Evolutionary conservation across 2,113 vertebrate genomes (phyloP).

Genomic region (Hemichromis elongatus): DNA sequence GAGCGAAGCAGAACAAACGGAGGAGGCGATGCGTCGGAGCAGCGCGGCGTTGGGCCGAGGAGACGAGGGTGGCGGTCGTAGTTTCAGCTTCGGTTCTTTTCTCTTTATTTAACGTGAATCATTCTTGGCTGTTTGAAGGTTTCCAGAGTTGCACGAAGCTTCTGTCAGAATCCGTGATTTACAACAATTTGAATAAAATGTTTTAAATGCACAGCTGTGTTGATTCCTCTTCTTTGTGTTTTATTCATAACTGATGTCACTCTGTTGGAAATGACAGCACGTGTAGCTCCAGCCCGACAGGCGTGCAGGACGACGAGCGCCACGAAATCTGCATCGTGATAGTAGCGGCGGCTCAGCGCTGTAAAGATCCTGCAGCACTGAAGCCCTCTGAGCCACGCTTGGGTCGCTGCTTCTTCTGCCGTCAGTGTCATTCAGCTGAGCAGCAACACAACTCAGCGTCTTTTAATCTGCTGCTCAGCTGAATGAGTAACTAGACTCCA

Average conservation of each 20-base stretch:
- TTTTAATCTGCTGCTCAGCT: neutral
- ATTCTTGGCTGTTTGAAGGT: neutral
- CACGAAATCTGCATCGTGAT: neutral
- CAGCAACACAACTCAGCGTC: neutral
- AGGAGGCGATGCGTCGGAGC: neutral
- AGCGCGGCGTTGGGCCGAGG: neutral
- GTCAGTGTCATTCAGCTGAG: neutral
- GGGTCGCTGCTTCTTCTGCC: neutral
- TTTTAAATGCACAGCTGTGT: neutral
- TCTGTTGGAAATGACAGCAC: neutral
- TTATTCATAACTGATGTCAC: neutral
- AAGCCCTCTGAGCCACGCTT: neutral
- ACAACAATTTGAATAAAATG: constrained; percentile 31
- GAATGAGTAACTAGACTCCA: neutral
- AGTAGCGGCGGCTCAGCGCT: neutral
- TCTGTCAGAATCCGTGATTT: neutral
- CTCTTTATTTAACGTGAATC: neutral
- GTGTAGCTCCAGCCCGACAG: neutral
- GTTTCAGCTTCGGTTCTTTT: neutral
- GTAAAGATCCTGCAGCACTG: neutral
- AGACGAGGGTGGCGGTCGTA: neutral
- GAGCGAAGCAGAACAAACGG: neutral
- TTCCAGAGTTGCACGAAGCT: neutral
- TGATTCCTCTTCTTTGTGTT: neutral
- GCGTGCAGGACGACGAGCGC: neutral